Percentiles rank a stretch among this genome's conserved stretches.
Evolutionary conservation across 2,113 vertebrate species (phyloP).

Genomic region (Aptenodytes forsteri): DNA sequence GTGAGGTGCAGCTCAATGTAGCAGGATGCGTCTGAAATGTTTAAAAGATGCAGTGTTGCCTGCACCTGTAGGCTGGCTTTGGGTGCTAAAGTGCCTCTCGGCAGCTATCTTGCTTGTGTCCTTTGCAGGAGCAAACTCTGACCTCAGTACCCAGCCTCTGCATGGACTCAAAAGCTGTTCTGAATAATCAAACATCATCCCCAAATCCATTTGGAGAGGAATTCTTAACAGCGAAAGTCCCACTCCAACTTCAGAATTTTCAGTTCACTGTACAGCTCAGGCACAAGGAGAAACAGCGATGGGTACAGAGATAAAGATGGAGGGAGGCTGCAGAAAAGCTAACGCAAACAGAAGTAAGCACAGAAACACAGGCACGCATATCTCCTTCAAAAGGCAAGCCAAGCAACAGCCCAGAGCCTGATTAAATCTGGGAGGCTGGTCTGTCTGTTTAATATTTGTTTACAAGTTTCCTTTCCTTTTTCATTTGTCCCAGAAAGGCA

Average conservation of each 20-base stretch:
- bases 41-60: background rate
- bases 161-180: background rate
- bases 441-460: slow-evolving; percentile 17
- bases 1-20: background rate
- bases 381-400: background rate
- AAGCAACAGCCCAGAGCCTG: background rate
- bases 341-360: background rate
- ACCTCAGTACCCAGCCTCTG: background rate
- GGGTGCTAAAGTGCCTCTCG: background rate
- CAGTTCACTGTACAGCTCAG: background rate
- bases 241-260: background rate
- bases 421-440: background rate
- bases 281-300: background rate
- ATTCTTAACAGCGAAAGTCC: background rate
- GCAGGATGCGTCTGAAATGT: background rate
- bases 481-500: slow-evolving; percentile 5
- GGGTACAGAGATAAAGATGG: background rate
- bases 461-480: slow-evolving; percentile 20
- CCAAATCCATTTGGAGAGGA: background rate
- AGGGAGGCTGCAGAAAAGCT: background rate
- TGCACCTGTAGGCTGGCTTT: background rate
- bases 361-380: background rate
- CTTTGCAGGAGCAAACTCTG: background rate
- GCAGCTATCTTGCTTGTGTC: background rate
- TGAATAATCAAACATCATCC: background rate